A percentile compares a stretch with the other conserved stretches of the same genome.
phyloP scores from a whole-genome alignment of 2,888 invertebrate species.

The Lucinisca nassula region DNA sequence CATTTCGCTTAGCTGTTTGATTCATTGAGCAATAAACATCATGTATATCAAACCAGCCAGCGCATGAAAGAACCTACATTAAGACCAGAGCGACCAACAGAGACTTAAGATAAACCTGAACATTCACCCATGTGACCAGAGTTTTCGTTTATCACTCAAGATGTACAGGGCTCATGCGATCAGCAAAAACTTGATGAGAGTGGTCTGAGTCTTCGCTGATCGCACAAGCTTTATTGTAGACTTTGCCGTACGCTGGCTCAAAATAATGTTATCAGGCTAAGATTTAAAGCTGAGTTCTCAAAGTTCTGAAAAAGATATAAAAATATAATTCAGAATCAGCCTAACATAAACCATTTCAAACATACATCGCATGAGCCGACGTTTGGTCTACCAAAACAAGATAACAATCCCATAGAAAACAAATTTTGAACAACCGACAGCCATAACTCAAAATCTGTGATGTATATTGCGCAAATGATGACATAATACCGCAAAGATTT shows the following conservation, averaged over 20 bases:
- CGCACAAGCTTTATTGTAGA: too few relatives aligned
- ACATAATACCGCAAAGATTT: constrained; percentile 63
- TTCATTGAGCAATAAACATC: neutral
- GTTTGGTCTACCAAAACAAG: constrained; percentile 63
- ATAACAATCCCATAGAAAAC: constrained; percentile 52
- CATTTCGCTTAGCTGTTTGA: neutral
- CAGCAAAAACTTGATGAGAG: too few relatives aligned
- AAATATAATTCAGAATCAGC: neutral
- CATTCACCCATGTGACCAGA: too few relatives aligned
- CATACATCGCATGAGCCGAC: constrained; percentile 20
- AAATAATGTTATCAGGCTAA: neutral
- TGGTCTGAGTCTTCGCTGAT: too few relatives aligned
- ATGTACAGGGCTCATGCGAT: too few relatives aligned
- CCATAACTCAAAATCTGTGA: constrained; percentile 65
- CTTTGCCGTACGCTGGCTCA: too few relatives aligned
- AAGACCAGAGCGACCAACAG: too few relatives aligned
- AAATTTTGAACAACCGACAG: constrained; percentile 53
- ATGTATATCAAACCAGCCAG: neutral
- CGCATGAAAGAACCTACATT: too few relatives aligned
- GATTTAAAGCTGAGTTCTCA: neutral
- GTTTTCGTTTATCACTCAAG: too few relatives aligned
- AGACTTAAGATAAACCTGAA: too few relatives aligned
- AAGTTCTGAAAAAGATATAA: neutral
- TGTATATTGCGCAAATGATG: constrained; percentile 61
- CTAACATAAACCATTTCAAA: constrained; percentile 21